phyloP scores from a whole-genome alignment of 1,140 invertebrate genomes.

The Teleopsis dalmanni region DNA sequence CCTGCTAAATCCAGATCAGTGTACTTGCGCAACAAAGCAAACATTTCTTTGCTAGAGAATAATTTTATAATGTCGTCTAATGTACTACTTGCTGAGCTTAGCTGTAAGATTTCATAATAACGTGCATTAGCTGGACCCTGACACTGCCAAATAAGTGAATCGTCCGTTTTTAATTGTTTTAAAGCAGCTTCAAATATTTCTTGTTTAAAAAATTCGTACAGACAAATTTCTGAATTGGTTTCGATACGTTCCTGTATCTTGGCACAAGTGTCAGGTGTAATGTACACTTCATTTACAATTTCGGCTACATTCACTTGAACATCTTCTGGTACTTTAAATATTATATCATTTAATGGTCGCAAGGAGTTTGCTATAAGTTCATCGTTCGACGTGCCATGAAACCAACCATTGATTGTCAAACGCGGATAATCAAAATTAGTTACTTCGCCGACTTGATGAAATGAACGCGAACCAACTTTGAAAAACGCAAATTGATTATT shows the following conservation, averaged over 20 bases:
- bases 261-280: slow-evolving; percentile 43
- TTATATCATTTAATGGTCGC: slow-evolving; percentile 26
- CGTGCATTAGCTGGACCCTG: slow-evolving; percentile 56
- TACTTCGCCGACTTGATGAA: slow-evolving; percentile 58
- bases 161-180: slow-evolving; percentile 43
- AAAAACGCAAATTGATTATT: slow-evolving; percentile 69
- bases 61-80: slow-evolving; percentile 46
- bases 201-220: slow-evolving; percentile 49
- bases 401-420: slow-evolving; percentile 69
- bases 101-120: slow-evolving; percentile 52
- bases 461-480: slow-evolving; percentile 49
- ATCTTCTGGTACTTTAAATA: slow-evolving; percentile 30
- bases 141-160: slow-evolving; percentile 48
- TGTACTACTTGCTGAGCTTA: slow-evolving; percentile 39
- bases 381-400: slow-evolving; percentile 52
- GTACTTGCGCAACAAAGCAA: slow-evolving; percentile 54
- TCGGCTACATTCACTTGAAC: slow-evolving; percentile 30
- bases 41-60: slow-evolving; percentile 50
- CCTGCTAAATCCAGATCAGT: slow-evolving; percentile 55
- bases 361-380: slow-evolving; percentile 28
- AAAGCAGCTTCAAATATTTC: slow-evolving; percentile 46
- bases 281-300: slow-evolving; percentile 49
- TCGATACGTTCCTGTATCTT: slow-evolving; percentile 53
- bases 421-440: slow-evolving; percentile 53
- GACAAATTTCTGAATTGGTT: slow-evolving; percentile 50